Conservation (phyloP, 2,113 vertebrate species). For the Hippocampus abdominalis region DNA sequence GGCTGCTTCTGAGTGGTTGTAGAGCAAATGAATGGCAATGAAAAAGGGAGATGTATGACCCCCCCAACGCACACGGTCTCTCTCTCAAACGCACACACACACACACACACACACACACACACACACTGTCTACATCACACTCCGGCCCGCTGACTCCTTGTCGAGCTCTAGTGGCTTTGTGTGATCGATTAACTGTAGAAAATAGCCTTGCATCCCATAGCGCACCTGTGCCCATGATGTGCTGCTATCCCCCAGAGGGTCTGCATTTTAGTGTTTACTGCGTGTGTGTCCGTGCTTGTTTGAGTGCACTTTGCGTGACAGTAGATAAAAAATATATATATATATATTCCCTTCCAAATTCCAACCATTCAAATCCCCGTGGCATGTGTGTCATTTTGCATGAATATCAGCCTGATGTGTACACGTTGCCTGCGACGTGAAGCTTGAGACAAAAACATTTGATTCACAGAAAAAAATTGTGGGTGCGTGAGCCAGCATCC, state of each 20-base stretch:
- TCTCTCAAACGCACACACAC: constrained; percentile 15
- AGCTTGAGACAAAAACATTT: constrained; percentile 20
- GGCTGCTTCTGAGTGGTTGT: constrained; percentile 33
- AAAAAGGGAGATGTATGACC: constrained; percentile 44
- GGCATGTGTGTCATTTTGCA: constrained; percentile 39
- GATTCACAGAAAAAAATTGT: constrained; percentile 22
- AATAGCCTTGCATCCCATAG: constrained; percentile 54
- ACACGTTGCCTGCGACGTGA: not conserved
- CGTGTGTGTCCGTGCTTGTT: not conserved
- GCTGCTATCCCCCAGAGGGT: constrained; percentile 27
- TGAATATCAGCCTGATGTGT: constrained; percentile 22
- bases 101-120: constrained; percentile 9
- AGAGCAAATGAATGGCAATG: constrained; percentile 48
- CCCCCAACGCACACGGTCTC: constrained; percentile 7
- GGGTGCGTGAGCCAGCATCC: constrained; percentile 4
- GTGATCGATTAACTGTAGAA: constrained; percentile 66
- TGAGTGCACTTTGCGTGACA: constrained; percentile 17
- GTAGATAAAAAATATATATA: constrained; percentile 3
- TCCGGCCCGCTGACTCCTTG: constrained; percentile 51
- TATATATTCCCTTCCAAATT: constrained; percentile 18
- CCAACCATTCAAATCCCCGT: constrained; percentile 28
- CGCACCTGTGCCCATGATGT: constrained; percentile 58
- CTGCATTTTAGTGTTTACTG: not conserved
- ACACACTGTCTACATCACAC: constrained; percentile 32
- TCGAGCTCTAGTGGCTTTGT: constrained; percentile 52